Evolutionary conservation across 2,797 vertebrate genomes (phyloP).

Genomic region (Microhierax caerulescens): DNA sequence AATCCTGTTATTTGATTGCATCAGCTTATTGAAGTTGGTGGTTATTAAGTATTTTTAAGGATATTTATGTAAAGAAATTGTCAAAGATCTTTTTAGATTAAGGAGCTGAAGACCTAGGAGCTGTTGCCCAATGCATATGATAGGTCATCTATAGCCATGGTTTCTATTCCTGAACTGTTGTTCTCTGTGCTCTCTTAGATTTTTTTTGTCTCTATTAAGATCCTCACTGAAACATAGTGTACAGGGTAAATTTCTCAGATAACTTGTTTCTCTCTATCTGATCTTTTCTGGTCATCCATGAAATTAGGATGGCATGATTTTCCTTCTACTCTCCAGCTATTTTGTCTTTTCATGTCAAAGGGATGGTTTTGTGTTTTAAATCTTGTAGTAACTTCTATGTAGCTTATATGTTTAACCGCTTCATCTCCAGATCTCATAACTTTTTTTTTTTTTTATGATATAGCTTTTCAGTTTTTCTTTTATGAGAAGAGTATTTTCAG

Average conservation of each 20-base stretch:
- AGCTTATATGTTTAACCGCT: neutral
- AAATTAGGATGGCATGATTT: neutral
- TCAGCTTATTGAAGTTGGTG: neutral
- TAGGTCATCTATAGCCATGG: neutral
- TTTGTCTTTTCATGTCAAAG: neutral
- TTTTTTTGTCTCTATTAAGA: neutral
- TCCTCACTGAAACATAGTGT: neutral
- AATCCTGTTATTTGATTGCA: neutral
- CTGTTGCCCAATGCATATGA: neutral
- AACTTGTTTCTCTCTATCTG: neutral
- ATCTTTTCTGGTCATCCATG: neutral
- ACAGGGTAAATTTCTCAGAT: neutral
- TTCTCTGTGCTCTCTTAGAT: neutral
- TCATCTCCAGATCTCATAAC: neutral
- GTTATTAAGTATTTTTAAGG: neutral
- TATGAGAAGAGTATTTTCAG: neutral
- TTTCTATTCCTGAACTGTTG: neutral
- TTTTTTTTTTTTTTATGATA: neutral
- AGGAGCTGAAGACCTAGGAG: neutral
- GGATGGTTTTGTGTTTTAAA: neutral
- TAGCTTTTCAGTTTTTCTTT: neutral
- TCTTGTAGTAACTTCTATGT: neutral
- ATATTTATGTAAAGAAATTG: neutral
- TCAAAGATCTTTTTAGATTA: neutral
- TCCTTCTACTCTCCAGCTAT: neutral